Evolutionary conservation across 37 sponge, comb jelly and placozoan species (phyloP).

Genomic region (Oscarella lobularis): DNA sequence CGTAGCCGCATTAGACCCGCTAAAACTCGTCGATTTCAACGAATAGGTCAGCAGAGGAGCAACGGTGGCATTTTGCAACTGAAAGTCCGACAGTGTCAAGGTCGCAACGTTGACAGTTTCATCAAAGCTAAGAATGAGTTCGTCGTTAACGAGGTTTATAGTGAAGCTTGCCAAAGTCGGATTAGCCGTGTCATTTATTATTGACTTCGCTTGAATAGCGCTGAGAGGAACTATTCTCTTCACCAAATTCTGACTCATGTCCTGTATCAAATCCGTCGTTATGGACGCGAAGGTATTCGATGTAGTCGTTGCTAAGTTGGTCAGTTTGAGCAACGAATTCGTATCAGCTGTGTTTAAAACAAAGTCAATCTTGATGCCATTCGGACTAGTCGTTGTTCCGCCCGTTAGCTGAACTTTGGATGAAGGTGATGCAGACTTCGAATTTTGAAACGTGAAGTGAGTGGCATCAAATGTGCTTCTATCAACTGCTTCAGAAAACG

Average conservation of each 20-base stretch:
- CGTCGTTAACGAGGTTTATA: constrained; percentile 42
- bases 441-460: not conserved
- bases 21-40: not conserved
- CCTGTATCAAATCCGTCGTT: constrained; percentile 13
- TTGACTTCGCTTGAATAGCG: constrained; percentile 15
- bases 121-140: constrained; percentile 41
- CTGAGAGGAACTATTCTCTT: constrained; percentile 6
- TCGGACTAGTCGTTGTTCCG: constrained; percentile 12
- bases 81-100: constrained; percentile 21
- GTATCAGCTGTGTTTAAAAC: not conserved
- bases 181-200: constrained; percentile 17
- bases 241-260: constrained; percentile 31
- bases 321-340: not conserved
- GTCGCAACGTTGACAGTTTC: constrained; percentile 55
- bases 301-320: constrained; percentile 22
- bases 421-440: not conserved
- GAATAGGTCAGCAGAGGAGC: not conserved
- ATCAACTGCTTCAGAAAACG: constrained; percentile 49
- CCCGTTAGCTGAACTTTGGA: constrained; percentile 36
- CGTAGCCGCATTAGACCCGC: not conserved
- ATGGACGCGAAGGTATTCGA: constrained; percentile 53
- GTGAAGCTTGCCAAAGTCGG: constrained; percentile 38
- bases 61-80: constrained; percentile 11
- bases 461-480: constrained; percentile 11
- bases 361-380: not conserved